Evolutionary conservation across 2,797 vertebrate genomes (phyloP).

Genomic region (Trachurus trachurus): DNA sequence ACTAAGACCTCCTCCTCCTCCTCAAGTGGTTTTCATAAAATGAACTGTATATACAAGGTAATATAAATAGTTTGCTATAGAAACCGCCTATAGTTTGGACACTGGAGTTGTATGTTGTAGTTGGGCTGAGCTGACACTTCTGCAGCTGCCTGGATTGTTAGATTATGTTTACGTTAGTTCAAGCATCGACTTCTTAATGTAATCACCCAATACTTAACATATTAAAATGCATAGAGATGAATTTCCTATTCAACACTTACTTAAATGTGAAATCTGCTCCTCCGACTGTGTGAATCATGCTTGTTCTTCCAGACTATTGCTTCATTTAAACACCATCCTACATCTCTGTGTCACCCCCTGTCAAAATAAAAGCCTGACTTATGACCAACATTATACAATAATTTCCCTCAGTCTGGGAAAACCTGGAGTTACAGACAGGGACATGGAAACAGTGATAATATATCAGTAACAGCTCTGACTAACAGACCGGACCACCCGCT

Average conservation of each 20-base stretch:
- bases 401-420: constrained; percentile 28
- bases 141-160: not conserved
- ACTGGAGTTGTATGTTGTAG: not conserved
- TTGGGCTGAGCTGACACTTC: not conserved
- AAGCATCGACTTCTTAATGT: not conserved
- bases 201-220: not conserved
- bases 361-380: constrained; percentile 26
- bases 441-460: constrained; percentile 46
- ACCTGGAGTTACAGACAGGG: constrained; percentile 18
- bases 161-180: not conserved
- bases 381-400: constrained; percentile 16
- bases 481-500: constrained; percentile 58
- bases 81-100: not conserved
- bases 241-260: not conserved
- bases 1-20: not conserved
- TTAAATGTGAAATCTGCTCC: not conserved
- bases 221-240: not conserved
- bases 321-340: constrained; percentile 34
- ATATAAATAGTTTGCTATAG: not conserved
- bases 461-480: constrained; percentile 47
- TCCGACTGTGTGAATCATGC: not conserved
- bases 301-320: not conserved
- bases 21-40: no score
- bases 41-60: no score
- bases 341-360: constrained; percentile 60